phyloP scores from a whole-genome alignment of 2,113 vertebrate species.

The Mustelus asterias region DNA sequence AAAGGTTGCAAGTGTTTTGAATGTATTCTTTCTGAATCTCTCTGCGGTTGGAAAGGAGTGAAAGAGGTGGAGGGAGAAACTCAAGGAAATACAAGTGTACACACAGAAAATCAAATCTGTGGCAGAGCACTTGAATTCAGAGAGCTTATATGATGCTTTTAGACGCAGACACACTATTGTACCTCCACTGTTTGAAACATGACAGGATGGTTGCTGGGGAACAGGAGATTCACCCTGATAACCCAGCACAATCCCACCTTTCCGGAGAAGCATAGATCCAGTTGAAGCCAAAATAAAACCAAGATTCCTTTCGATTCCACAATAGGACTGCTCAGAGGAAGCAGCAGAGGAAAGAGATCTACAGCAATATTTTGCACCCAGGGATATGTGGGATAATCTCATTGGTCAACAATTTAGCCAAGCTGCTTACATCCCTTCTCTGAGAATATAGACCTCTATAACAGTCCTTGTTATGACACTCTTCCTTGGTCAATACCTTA shows the following conservation, averaged over 20 bases:
- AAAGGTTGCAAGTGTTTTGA: background rate
- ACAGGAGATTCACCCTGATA: background rate
- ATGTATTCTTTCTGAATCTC: background rate
- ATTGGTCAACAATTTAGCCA: background rate
- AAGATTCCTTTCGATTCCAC: background rate
- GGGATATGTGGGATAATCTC: background rate
- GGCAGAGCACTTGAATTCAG: background rate
- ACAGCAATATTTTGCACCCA: background rate
- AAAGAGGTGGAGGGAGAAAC: background rate
- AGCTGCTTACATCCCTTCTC: background rate
- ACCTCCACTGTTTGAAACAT: background rate
- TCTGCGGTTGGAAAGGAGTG: background rate
- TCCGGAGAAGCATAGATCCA: background rate
- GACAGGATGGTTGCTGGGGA: background rate
- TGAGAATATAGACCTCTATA: background rate
- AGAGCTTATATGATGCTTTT: background rate
- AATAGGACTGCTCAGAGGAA: background rate
- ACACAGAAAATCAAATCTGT: background rate
- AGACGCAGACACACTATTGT: background rate
- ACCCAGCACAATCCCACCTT: background rate
- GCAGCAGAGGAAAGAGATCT: background rate
- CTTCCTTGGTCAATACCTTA: background rate
- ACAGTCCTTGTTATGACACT: background rate
- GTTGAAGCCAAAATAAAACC: background rate
- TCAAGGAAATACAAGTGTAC: background rate